phyloP scores from a whole-genome alignment of 2,113 vertebrate species.

The Corythoichthys haematopterus region DNA sequence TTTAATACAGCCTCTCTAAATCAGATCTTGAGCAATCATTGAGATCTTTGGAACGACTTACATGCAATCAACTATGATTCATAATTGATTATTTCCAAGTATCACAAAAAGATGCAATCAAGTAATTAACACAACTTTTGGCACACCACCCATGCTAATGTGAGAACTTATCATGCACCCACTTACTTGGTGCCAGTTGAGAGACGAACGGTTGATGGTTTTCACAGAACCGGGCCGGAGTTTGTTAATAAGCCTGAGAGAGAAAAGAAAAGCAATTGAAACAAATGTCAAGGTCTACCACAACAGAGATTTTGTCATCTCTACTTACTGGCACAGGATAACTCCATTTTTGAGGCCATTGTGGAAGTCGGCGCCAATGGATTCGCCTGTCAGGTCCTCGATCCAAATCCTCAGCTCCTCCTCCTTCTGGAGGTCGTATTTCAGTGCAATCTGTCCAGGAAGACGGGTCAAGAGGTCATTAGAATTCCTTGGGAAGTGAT shows the following conservation, averaged over 20 bases:
- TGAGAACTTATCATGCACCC: not conserved
- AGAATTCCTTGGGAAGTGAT: not conserved
- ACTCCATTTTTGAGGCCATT: constrained; percentile 85
- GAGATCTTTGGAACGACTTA: too few species aligned
- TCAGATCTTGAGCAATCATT: too few species aligned
- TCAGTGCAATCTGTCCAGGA: constrained; percentile 81
- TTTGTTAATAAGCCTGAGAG: constrained; percentile 83
- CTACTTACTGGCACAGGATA: constrained; percentile 87
- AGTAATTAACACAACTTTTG: not conserved
- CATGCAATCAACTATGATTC: too few species aligned
- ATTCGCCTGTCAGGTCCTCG: constrained; percentile 76
- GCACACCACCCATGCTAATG: not conserved
- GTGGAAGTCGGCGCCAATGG: constrained; percentile 87
- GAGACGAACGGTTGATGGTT: constrained; percentile 81
- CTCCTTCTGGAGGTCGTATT: constrained; percentile 88
- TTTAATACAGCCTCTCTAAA: too few species aligned
- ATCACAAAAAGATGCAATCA: not conserved
- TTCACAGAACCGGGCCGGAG: constrained; percentile 80
- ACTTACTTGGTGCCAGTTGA: constrained; percentile 92
- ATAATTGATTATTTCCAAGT: not conserved
- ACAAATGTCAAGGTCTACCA: not conserved
- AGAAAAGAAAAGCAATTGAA: not conserved
- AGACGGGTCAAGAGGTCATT: constrained; percentile 25
- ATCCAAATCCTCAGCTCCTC: constrained; percentile 87
- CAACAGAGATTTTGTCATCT: not conserved